Evolutionary conservation across 2,888 invertebrate species (phyloP).

Genomic region (Mythimna vitellina): DNA sequence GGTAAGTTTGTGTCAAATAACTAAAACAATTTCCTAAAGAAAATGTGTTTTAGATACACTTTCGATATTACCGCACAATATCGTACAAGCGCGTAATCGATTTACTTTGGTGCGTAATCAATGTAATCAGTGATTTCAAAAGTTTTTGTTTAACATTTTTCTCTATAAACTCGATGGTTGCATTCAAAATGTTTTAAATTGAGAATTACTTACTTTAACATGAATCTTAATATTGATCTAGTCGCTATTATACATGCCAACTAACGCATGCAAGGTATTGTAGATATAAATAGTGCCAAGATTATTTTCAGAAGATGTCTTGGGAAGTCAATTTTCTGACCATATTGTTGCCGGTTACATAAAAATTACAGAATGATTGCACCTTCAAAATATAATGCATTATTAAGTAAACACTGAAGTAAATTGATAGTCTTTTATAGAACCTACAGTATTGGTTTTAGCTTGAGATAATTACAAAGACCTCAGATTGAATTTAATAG

Average conservation of each 20-base stretch:
- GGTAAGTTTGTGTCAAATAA: background rate
- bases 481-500: background rate
- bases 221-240: conserved; percentile 69
- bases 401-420: conserved; percentile 68
- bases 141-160: background rate
- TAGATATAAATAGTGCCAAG: conserved; percentile 50
- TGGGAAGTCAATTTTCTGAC: conserved; percentile 21
- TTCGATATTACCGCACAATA: background rate
- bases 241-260: conserved; percentile 74
- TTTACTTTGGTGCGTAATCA: background rate
- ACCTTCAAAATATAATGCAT: conserved; percentile 57
- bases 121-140: background rate
- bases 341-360: conserved; percentile 41
- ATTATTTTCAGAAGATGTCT: conserved; percentile 52
- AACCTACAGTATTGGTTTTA: conserved; percentile 44
- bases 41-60: background rate
- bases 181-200: conserved; percentile 67
- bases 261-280: conserved; percentile 67
- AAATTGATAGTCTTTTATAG: conserved; percentile 47
- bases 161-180: conserved; percentile 57
- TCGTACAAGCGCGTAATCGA: background rate
- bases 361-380: conserved; percentile 41
- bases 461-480: conserved; percentile 43
- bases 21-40: background rate
- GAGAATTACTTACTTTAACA: conserved; percentile 64